Conservation (phyloP, 2,797 vertebrate species). For the Zenarchopterus dispar region DNA sequence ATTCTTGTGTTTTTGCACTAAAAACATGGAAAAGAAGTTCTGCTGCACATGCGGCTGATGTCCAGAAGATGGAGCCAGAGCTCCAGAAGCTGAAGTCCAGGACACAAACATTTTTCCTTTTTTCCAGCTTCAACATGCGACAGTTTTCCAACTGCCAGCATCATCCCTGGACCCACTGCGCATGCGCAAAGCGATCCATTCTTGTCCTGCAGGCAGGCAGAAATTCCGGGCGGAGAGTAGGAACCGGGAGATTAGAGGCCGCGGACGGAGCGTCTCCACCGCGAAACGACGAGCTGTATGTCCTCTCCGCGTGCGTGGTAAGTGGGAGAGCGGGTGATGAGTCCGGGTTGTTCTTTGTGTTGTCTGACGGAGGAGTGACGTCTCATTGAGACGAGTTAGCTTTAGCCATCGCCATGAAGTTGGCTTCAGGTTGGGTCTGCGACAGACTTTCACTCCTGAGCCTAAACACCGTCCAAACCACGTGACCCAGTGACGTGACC, state of each 20-base stretch:
- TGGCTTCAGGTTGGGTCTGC: too few relatives aligned
- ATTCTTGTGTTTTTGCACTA: too few relatives aligned
- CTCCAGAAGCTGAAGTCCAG: too few relatives aligned
- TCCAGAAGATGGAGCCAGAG: too few relatives aligned
- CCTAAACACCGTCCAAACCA: too few relatives aligned
- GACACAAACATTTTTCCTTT: neutral
- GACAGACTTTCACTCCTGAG: too few relatives aligned
- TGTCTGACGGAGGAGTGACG: slow-evolving; percentile 66
- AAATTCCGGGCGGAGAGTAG: slow-evolving; percentile 72
- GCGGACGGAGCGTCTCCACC: slow-evolving; percentile 7
- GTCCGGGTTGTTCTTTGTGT: slow-evolving; percentile 8
- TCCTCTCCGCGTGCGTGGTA: slow-evolving; percentile 43
- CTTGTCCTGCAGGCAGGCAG: slow-evolving; percentile 78
- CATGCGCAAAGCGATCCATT: slow-evolving; percentile 80
- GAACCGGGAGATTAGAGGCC: slow-evolving; percentile 56
- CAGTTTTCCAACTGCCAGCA: slow-evolving; percentile 75
- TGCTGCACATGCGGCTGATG: too few relatives aligned
- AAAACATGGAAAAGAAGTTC: too few relatives aligned
- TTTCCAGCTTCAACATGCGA: slow-evolving; percentile 57
- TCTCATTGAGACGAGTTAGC: slow-evolving; percentile 70
- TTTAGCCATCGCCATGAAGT: slow-evolving; percentile 27
- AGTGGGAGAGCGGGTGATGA: slow-evolving; percentile 22
- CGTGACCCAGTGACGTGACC: too few relatives aligned
- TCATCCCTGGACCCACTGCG: slow-evolving; percentile 66
- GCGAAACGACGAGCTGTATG: neutral